These are phyloP conservation scores for Notospermus geniculatus DNA, from an alignment of 1,140 invertebrate species.

Conservation along the genomic window DNA sequence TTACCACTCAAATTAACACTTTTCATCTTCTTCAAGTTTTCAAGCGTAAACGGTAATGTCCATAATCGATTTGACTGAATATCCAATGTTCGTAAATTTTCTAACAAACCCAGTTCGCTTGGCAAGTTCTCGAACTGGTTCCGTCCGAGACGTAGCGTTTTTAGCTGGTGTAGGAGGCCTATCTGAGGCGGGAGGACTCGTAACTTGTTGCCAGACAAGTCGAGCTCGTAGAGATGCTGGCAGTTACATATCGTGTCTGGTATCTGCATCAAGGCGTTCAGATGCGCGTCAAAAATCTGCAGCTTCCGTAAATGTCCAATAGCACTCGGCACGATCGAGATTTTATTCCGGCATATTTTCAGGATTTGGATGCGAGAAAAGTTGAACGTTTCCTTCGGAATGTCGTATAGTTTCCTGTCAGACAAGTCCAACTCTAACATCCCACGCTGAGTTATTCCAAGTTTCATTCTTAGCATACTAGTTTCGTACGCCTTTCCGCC, in stretches of 20 bases:
- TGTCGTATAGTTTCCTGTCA: slow-evolving; percentile 23
- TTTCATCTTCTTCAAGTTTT: slow-evolving; percentile 35
- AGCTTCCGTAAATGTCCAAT: slow-evolving; percentile 37
- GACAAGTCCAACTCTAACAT: slow-evolving; percentile 38
- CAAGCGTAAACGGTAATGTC: slow-evolving; percentile 42
- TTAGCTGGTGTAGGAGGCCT: slow-evolving; percentile 30
- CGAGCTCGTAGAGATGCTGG: slow-evolving; percentile 35
- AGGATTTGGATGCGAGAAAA: slow-evolving; percentile 40
- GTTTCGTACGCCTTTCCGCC: background rate
- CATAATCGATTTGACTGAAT: slow-evolving; percentile 44
- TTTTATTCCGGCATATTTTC: slow-evolving; percentile 39
- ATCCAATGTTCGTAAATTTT: slow-evolving; percentile 36
- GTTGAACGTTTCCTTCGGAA: slow-evolving; percentile 39
- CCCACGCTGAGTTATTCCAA: slow-evolving; percentile 13
- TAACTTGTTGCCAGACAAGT: slow-evolving; percentile 43
- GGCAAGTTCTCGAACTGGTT: slow-evolving; percentile 46
- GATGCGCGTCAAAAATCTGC: slow-evolving; percentile 33
- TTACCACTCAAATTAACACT: slow-evolving; percentile 43
- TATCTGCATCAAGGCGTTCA: slow-evolving; percentile 37
- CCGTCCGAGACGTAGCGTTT: slow-evolving; percentile 35
- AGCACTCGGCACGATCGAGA: slow-evolving; percentile 35
- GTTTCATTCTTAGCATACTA: background rate
- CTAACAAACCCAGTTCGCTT: slow-evolving; percentile 38
- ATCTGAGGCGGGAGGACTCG: slow-evolving; percentile 35
- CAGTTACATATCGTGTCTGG: slow-evolving; percentile 47